A percentile compares a stretch with the other conserved stretches of the same genome.
These are phyloP conservation scores for Erynnis tages DNA, from an alignment of 2,888 invertebrate genomes.

Conservation along the genomic window DNA sequence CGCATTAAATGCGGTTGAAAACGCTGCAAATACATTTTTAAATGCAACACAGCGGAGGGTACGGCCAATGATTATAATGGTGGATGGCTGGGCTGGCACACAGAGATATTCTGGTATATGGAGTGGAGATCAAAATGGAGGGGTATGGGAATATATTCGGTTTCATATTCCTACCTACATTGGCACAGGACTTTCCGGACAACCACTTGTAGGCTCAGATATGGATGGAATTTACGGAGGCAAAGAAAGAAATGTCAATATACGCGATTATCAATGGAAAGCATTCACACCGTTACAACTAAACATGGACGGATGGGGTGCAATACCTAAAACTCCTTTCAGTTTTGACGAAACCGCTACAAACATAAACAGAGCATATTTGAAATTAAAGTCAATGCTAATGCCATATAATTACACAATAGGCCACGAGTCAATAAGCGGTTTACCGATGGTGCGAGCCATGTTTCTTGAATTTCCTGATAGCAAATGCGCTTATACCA, in stretches of 20 bases:
- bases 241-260: conserved; percentile 53
- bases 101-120: conserved; percentile 69
- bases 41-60: conserved; percentile 43
- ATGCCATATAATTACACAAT: conserved; percentile 72
- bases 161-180: conserved; percentile 74
- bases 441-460: conserved; percentile 68
- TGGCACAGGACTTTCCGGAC: conserved; percentile 68
- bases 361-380: conserved; percentile 64
- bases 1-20: conserved; percentile 62
- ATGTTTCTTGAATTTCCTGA: conserved; percentile 70
- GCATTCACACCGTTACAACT: conserved; percentile 70
- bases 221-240: conserved; percentile 74
- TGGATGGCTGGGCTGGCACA: conserved; percentile 74
- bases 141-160: conserved; percentile 72
- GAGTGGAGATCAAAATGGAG: conserved; percentile 73
- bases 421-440: conserved; percentile 54
- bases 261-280: conserved; percentile 75
- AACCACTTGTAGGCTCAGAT: conserved; percentile 68
- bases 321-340: conserved; percentile 64
- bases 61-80: conserved; percentile 66
- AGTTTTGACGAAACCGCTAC: conserved; percentile 58
- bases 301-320: conserved; percentile 76
- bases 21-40: conserved; percentile 56
- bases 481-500: conserved; percentile 53
- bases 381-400: conserved; percentile 69